Evolutionary conservation across 2,113 vertebrate species (phyloP), one percentile per base, ranked within the genome.

Genomic region (Cettia cetti): DNA sequence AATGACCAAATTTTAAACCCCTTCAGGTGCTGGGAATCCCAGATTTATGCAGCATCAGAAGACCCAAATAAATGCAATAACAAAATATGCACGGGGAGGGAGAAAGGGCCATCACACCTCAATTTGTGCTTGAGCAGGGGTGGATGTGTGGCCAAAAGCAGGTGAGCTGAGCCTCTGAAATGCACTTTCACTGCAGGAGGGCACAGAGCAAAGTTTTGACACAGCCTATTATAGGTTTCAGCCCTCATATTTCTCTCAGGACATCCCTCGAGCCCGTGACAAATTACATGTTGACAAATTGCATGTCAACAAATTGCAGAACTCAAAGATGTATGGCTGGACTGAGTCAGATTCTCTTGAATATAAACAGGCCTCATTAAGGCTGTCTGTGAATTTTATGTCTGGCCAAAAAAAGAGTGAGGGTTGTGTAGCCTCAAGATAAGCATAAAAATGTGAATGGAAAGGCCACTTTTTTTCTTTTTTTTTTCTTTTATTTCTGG

Each of bases 361-460:
- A 85, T 71, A 60, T 56, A 90, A 92, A 92, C 82, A 88, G 66
- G 39, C 33, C 66, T 82, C 70, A 54, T 93, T 87, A 92, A 85
- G 15, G 35, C 16, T 71, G 56, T 52, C 56, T 75, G 47, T 66
- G 85, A 65, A 84, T 90, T 89, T 90, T 82, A 52, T 69, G 52
- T 45, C 39, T 68, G 47, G 39, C 22, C 39, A 59, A 74, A 61
- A 60, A 70, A 71, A 13, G 4, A 42, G 7, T 24, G 35, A 87
- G 35, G 28, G 8, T 42, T 79, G 53, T 64, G 24, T 66, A 82
- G 52, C 53, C 70, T 82, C 75, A 52, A 90, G 69, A 87, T 71
- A 75, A 95, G 49, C 23, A 69, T 24, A 77, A 90, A 95, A 93
- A 60, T 40, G 18, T 50, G 86, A 82, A 35, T 52, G 27, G 75